phyloP scores from a whole-genome alignment of 1,140 invertebrate species.

The Leptinotarsa defecta region DNA sequence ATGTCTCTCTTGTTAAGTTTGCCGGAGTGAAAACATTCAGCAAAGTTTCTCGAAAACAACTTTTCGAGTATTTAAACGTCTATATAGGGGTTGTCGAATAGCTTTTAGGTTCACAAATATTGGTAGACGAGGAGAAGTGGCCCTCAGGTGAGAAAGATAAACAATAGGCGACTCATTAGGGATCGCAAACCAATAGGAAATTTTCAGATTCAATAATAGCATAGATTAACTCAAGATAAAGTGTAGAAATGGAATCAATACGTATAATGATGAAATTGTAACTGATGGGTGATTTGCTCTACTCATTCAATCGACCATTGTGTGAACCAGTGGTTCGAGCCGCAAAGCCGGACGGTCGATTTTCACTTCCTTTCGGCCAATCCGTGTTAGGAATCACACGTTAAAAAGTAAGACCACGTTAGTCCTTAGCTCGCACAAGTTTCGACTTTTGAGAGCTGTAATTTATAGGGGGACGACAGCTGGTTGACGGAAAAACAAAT shows the following conservation, averaged over 20 bases:
- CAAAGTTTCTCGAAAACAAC: neutral
- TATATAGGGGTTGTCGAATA: neutral
- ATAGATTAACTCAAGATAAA: neutral
- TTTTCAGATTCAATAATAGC: neutral
- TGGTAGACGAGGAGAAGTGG: neutral
- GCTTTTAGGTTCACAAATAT: conserved; percentile 6
- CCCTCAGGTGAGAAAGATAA: conserved; percentile 5
- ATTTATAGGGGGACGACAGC: no score
- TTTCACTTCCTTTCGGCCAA: no score
- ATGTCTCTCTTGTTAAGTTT: neutral
- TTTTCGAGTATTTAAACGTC: neutral
- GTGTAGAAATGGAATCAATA: neutral
- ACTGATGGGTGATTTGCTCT: no score
- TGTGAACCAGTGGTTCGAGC: no score
- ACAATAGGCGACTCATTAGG: neutral
- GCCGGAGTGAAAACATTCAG: neutral
- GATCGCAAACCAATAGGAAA: neutral
- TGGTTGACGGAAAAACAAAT: no score
- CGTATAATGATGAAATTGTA: no score
- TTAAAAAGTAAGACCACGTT: no score
- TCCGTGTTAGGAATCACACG: no score
- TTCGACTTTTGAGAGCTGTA: no score
- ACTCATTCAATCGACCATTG: no score
- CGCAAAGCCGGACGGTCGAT: no score
- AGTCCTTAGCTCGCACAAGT: no score